Conservation (phyloP, 1,140 invertebrate genomes). For the Brachionus rubens region DNA sequence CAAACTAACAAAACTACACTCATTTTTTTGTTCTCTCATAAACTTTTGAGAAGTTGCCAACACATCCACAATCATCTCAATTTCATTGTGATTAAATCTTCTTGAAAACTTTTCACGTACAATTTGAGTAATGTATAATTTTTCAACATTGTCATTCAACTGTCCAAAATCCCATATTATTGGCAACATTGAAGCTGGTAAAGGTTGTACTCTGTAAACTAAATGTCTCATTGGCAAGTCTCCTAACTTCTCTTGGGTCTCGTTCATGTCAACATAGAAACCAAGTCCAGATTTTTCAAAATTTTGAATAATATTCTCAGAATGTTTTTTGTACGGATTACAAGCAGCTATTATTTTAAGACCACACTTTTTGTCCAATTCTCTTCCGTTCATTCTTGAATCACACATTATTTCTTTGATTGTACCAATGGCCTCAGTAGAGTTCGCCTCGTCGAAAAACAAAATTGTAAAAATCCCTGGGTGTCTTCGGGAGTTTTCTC, state of each 20-base stretch:
- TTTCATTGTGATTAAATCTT: conserved; percentile 14
- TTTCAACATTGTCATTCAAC: conserved; percentile 51
- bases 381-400: conserved; percentile 50
- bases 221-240: conserved; percentile 55
- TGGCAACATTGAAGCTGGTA: conserved; percentile 54
- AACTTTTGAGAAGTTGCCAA: conserved; percentile 53
- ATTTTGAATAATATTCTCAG: conserved; percentile 52
- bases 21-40: conserved; percentile 54
- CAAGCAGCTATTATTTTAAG: conserved; percentile 56
- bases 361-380: conserved; percentile 48
- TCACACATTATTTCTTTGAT: conserved; percentile 59
- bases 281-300: conserved; percentile 55
- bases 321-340: conserved; percentile 57
- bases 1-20: conserved; percentile 58
- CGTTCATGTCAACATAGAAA: conserved; percentile 53
- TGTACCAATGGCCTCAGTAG: conserved; percentile 55
- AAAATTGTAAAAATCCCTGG: conserved; percentile 52
- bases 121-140: conserved; percentile 52
- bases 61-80: conserved; percentile 48
- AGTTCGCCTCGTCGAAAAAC: conserved; percentile 59
- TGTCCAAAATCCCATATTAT: conserved; percentile 58
- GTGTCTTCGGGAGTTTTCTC: conserved; percentile 43
- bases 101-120: background rate
- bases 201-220: conserved; percentile 54
- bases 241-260: conserved; percentile 51